Percentiles rank a stretch among this genome's conserved stretches.
These are phyloP conservation scores for Cyrtonyx montezumae DNA, from an alignment of 2,113 vertebrate genomes.

Conservation along the genomic window DNA sequence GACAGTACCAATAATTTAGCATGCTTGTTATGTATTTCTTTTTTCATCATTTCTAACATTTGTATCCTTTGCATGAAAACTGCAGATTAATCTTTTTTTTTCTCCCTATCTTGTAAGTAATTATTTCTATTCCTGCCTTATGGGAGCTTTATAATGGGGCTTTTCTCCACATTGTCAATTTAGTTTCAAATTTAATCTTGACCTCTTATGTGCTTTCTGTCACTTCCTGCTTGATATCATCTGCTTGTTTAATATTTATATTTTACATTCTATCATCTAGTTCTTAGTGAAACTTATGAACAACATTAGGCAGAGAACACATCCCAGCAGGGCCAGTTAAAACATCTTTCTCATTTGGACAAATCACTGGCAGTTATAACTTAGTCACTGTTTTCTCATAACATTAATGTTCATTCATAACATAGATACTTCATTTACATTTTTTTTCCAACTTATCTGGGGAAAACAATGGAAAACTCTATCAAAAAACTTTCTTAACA, in stretches of 20 bases:
- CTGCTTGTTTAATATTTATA: background rate
- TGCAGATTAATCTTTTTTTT: background rate
- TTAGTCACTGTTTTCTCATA: background rate
- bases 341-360: background rate
- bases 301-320: background rate
- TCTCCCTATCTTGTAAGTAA: background rate
- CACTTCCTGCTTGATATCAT: background rate
- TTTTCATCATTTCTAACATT: background rate
- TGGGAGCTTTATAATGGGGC: accelerated
- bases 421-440: background rate
- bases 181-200: slow-evolving; percentile 30
- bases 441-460: background rate
- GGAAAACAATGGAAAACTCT: background rate
- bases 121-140: background rate
- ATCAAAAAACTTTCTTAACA: background rate
- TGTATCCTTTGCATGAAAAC: background rate
- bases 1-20: background rate
- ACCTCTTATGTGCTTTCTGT: background rate
- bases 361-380: background rate
- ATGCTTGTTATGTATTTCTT: background rate
- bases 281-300: slow-evolving; percentile 16
- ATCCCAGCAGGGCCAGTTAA: background rate
- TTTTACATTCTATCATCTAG: background rate
- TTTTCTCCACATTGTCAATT: background rate
- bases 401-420: background rate